phyloP scores from a whole-genome alignment of 2,888 invertebrate species.

The Mythimna lalbum region DNA sequence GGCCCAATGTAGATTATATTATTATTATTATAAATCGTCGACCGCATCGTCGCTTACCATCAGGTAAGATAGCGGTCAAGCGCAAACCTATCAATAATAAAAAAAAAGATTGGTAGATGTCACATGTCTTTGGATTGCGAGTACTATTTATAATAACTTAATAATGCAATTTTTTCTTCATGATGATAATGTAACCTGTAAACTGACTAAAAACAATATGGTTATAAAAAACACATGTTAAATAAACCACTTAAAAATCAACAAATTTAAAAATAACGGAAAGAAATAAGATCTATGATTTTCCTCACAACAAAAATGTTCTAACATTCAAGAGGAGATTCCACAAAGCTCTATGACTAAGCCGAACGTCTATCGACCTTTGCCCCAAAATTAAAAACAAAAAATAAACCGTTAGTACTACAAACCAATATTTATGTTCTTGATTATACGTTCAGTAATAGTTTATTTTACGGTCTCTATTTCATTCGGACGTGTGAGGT shows the following conservation, averaged over 20 bases:
- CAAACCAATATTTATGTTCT: constrained; percentile 44
- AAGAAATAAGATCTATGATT: neutral
- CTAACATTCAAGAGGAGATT: constrained; percentile 1
- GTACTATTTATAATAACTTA: neutral
- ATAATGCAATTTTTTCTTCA: no score
- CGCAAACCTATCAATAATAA: no score
- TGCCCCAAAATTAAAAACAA: constrained; percentile 42
- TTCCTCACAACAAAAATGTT: neutral
- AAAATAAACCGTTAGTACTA: constrained; percentile 43
- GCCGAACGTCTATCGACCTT: constrained; percentile 35
- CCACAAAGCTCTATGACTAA: constrained; percentile 38
- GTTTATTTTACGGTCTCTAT: constrained; percentile 45
- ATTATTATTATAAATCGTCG: no score
- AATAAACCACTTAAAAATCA: neutral
- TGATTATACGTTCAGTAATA: constrained; percentile 55
- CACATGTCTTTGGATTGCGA: no score
- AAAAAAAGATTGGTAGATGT: no score
- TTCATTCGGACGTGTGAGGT: constrained; percentile 54
- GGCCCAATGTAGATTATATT: no score
- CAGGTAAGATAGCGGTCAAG: no score
- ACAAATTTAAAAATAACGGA: no score
- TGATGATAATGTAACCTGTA: no score
- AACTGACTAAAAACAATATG: no score
- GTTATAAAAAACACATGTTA: no score
- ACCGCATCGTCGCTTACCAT: no score